phyloP scores from a whole-genome alignment of 2,888 invertebrate genomes.

The Dilophus febrilis region DNA sequence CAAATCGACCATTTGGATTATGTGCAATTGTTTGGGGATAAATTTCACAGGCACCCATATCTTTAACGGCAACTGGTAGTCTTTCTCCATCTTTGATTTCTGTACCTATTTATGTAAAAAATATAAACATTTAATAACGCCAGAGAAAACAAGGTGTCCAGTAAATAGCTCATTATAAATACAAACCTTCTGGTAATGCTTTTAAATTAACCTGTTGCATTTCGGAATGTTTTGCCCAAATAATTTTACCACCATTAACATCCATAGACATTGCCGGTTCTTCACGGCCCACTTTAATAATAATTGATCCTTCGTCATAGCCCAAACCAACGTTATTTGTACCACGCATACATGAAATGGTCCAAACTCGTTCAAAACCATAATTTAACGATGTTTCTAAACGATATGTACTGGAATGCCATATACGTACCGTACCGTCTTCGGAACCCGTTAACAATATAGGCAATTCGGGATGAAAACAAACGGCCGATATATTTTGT shows the following conservation, averaged over 20 bases:
- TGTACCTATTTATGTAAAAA: conserved; percentile 27
- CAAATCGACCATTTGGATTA: conserved; percentile 88
- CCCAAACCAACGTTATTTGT: conserved; percentile 94
- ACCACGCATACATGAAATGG: conserved; percentile 80
- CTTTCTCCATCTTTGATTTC: conserved; percentile 83
- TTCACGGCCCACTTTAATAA: conserved; percentile 59
- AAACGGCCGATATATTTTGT: conserved; percentile 88
- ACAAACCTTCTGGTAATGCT: conserved; percentile 54
- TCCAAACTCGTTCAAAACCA: conserved; percentile 96
- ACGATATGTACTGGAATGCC: conserved; percentile 98
- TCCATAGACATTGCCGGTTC: conserved; percentile 99
- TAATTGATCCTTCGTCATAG: conserved; percentile 33
- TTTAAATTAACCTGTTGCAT: conserved; percentile 93
- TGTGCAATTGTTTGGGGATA: conserved; percentile 97
- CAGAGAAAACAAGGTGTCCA: conserved; percentile 1
- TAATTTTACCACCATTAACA: conserved; percentile 91
- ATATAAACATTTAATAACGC: background rate
- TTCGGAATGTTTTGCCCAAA: conserved; percentile 98
- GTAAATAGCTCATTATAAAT: background rate
- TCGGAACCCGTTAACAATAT: conserved; percentile 94
- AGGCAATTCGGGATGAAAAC: conserved; percentile 96
- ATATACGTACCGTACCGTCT: conserved; percentile 92
- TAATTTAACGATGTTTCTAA: conserved; percentile 94
- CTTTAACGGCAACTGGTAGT: conserved; percentile 86
- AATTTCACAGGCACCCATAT: conserved; percentile 98